A percentile compares a stretch with the other conserved stretches of the same genome.
Conservation (phyloP, 2,797 vertebrate species). For the Melanotaenia maccullochi region DNA sequence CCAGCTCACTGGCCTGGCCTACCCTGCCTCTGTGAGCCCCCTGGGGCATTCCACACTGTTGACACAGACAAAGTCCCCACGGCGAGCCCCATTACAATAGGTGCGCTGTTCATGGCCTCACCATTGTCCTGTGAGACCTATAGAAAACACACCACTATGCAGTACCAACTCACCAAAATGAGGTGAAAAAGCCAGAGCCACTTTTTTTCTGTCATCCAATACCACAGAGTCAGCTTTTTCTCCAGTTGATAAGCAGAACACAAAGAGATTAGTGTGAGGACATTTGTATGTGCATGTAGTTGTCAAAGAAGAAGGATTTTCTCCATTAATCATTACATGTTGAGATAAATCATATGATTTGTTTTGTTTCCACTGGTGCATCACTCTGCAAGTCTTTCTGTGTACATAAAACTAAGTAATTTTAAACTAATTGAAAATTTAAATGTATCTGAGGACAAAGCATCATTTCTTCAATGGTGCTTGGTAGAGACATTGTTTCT, state of each 20-base stretch:
- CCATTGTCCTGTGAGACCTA: constrained; percentile 86
- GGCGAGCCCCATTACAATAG: constrained; percentile 85
- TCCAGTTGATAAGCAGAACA: constrained; percentile 49
- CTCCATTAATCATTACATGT: not conserved
- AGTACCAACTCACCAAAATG: constrained; percentile 73
- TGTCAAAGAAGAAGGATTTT: not conserved
- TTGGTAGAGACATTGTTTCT: not conserved
- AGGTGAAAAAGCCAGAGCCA: constrained; percentile 82
- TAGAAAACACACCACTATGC: constrained; percentile 78
- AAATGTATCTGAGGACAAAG: not conserved
- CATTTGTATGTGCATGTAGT: not conserved
- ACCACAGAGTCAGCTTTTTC: constrained; percentile 71
- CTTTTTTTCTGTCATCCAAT: constrained; percentile 50
- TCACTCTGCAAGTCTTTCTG: not conserved
- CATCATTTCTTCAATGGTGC: not conserved
- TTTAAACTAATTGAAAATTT: not conserved
- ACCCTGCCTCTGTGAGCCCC: constrained; percentile 60
- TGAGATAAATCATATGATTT: not conserved
- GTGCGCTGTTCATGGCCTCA: constrained; percentile 80
- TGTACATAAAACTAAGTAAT: not conserved
- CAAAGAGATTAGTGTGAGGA: not conserved
- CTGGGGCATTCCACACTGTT: constrained; percentile 85
- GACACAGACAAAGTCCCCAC: constrained; percentile 81
- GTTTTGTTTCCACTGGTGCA: not conserved
- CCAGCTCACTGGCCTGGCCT: constrained; percentile 44